Conservation (phyloP, 2,797 vertebrate genomes). For the Eutrigla gurnardus region DNA sequence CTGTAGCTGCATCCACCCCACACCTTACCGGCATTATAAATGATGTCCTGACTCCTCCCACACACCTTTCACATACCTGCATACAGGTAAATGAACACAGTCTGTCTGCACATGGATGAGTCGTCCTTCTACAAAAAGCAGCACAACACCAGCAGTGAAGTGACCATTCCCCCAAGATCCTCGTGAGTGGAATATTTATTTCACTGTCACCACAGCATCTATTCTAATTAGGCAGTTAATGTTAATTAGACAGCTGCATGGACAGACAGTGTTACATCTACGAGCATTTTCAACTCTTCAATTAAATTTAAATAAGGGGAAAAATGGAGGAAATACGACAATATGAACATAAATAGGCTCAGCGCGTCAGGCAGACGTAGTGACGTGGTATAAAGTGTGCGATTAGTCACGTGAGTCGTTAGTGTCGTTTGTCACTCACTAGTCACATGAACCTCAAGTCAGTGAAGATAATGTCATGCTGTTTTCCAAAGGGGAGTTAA, state of each 20-base stretch:
- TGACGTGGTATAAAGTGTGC: too few species aligned
- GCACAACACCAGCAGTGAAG: not conserved
- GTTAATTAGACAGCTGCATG: slow-evolving; percentile 6
- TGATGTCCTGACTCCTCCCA: slow-evolving; percentile 61
- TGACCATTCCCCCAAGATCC: not conserved
- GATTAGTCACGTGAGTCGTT: too few species aligned
- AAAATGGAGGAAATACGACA: not conserved
- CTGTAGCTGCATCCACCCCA: slow-evolving; percentile 44
- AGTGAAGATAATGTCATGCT: too few species aligned
- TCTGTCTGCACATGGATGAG: not conserved
- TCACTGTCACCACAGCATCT: not conserved
- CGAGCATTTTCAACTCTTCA: not conserved
- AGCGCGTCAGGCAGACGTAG: too few species aligned
- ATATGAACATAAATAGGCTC: too few species aligned
- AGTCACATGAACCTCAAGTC: too few species aligned
- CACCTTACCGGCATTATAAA: slow-evolving; percentile 38
- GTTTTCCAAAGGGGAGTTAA: too few species aligned
- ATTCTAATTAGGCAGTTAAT: slow-evolving; percentile 2
- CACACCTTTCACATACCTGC: slow-evolving; percentile 49
- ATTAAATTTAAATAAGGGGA: not conserved
- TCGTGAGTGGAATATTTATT: slow-evolving; percentile 5
- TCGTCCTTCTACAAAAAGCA: not conserved
- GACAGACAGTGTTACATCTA: not conserved
- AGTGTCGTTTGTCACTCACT: too few species aligned
- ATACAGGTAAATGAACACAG: not conserved